Evolutionary conservation across 2,797 vertebrate genomes (phyloP).

Genomic region (Gymnothorax reevesii): DNA sequence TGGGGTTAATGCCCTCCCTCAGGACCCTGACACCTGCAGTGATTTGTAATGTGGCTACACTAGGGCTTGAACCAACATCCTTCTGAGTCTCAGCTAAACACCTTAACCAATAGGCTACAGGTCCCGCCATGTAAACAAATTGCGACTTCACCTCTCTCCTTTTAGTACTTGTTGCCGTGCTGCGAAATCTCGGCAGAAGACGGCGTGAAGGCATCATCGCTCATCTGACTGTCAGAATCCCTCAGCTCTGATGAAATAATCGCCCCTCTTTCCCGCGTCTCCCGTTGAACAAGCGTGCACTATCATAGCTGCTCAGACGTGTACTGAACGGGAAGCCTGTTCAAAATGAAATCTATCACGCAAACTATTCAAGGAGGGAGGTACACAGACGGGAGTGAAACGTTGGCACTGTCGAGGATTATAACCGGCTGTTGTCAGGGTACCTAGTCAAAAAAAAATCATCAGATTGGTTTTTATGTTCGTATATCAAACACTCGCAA

Average conservation of each 20-base stretch:
- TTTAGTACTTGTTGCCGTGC: conserved; percentile 29
- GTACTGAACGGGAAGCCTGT: conserved; percentile 37
- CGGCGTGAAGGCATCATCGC: conserved; percentile 44
- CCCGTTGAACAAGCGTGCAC: conserved; percentile 23
- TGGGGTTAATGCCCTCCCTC: conserved; percentile 22
- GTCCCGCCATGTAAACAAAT: conserved; percentile 39
- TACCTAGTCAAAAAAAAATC: no score
- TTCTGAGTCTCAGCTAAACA: no score
- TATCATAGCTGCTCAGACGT: conserved; percentile 26
- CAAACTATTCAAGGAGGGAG: conserved; percentile 60
- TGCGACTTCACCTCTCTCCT: conserved; percentile 13
- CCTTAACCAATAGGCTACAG: no score
- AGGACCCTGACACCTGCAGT: no score
- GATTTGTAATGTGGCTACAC: no score
- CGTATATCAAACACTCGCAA: no score
- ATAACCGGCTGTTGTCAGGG: no score
- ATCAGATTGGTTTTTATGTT: no score
- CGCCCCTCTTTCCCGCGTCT: background rate
- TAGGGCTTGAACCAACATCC: no score
- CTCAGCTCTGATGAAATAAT: conserved; percentile 46
- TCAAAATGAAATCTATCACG: conserved; percentile 41
- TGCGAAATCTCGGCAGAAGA: conserved; percentile 54
- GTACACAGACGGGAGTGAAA: no score
- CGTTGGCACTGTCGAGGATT: no score
- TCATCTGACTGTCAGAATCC: conserved; percentile 53